Conservation (phyloP, 2,113 vertebrate species). For the Petrocephalus zakoni region DNA sequence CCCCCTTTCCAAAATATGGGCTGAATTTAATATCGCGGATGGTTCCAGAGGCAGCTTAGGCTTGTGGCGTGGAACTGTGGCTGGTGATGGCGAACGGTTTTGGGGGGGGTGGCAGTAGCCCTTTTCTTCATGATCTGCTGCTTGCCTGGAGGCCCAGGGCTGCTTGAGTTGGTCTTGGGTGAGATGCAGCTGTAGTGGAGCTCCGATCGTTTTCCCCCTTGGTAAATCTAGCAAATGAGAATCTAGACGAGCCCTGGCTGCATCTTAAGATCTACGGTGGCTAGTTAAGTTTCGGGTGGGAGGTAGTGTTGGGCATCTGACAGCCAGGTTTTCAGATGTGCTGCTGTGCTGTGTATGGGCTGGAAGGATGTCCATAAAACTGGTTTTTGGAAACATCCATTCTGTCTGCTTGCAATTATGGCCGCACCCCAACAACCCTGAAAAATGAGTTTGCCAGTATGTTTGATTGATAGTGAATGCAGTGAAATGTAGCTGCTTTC, state of each 20-base stretch:
- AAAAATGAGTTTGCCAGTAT: background rate
- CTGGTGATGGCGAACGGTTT: background rate
- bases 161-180: background rate
- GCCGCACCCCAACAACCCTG: background rate
- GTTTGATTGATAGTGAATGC: background rate
- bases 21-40: conserved; percentile 25
- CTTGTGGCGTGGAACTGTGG: background rate
- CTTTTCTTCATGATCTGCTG: background rate
- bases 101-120: background rate
- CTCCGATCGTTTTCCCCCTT: background rate
- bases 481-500: background rate
- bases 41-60: background rate
- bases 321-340: conserved; percentile 19
- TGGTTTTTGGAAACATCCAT: background rate
- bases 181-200: background rate
- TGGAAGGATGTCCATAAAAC: conserved; percentile 1
- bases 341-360: background rate
- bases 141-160: background rate
- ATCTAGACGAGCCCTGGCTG: background rate
- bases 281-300: background rate
- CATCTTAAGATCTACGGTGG: background rate
- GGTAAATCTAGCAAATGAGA: background rate
- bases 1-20: background rate
- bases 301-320: background rate
- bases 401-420: background rate